Evolutionary conservation across 2,888 invertebrate species (phyloP).

Genomic region (Chromoteleia sp.): DNA sequence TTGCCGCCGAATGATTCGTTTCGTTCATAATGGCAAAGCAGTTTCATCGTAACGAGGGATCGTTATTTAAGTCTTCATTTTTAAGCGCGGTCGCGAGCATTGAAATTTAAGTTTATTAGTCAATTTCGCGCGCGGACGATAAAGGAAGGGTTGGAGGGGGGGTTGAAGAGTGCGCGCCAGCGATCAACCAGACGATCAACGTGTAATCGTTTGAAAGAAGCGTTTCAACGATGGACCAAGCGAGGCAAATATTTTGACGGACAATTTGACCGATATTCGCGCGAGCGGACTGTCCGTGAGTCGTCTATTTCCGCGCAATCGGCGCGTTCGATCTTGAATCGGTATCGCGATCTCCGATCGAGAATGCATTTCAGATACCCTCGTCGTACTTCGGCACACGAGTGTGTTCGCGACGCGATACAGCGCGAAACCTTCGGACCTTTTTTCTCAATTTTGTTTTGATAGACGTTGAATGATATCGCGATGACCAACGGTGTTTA

Average conservation of each 20-base stretch:
- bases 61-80: background rate
- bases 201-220: no score
- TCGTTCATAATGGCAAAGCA: constrained; percentile 7
- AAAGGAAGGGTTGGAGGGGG: no score
- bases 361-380: constrained; percentile 4
- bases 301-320: constrained; percentile 6
- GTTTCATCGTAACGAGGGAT: background rate
- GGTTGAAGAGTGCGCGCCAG: no score
- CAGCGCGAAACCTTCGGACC: constrained; percentile 12
- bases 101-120: no score
- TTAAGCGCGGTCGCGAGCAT: no score
- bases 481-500: constrained; percentile 36
- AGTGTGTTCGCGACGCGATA: background rate
- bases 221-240: no score
- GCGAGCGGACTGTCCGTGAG: background rate
- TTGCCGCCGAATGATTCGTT: constrained; percentile 7
- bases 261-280: constrained; percentile 11
- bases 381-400: constrained; percentile 10
- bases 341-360: constrained; percentile 10
- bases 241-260: constrained; percentile 27
- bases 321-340: constrained; percentile 10
- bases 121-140: no score
- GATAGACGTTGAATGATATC: constrained; percentile 46
- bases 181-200: no score
- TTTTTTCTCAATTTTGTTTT: constrained; percentile 26